phyloP scores from a whole-genome alignment of 1,140 invertebrate genomes.

The Himalopsyche phryganea region DNA sequence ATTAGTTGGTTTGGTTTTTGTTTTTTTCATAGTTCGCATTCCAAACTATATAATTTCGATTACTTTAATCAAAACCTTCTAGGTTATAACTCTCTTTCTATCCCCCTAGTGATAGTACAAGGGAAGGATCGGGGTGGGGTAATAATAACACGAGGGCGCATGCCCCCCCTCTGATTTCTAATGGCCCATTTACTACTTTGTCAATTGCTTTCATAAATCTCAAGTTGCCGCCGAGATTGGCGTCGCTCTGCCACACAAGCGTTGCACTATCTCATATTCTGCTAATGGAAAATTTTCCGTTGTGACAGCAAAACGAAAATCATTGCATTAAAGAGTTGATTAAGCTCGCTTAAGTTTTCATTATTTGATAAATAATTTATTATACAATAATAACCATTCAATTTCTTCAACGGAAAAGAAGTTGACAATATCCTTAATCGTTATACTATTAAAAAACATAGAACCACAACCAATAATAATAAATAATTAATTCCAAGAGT shows the following conservation, averaged over 20 bases:
- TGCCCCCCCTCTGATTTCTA: conserved; percentile 23
- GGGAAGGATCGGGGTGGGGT: not conserved
- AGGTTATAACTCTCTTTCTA: too few relatives aligned
- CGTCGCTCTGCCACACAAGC: not conserved
- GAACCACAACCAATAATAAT: too few relatives aligned
- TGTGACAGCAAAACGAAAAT: not conserved
- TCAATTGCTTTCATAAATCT: conserved; percentile 36
- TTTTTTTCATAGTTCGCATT: too few relatives aligned
- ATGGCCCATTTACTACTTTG: conserved; percentile 33
- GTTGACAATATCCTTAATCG: too few relatives aligned
- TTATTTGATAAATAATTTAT: too few relatives aligned
- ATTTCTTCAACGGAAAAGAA: too few relatives aligned
- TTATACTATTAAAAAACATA: too few relatives aligned
- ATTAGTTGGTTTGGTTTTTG: too few relatives aligned
- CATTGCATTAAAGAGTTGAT: too few relatives aligned
- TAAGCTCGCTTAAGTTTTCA: too few relatives aligned
- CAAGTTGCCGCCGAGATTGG: conserved; percentile 18
- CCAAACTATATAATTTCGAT: not conserved
- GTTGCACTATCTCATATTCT: not conserved
- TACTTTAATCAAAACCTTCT: not conserved
- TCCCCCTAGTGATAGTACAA: not conserved
- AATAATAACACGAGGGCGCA: not conserved
- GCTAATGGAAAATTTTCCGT: conserved; percentile 19
- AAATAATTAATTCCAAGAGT: too few relatives aligned
- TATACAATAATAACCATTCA: too few relatives aligned